Evolutionary conservation across 2,113 vertebrate genomes (phyloP), one percentile per base, ranked within the genome.

Genomic region (Theristicus caerulescens): DNA sequence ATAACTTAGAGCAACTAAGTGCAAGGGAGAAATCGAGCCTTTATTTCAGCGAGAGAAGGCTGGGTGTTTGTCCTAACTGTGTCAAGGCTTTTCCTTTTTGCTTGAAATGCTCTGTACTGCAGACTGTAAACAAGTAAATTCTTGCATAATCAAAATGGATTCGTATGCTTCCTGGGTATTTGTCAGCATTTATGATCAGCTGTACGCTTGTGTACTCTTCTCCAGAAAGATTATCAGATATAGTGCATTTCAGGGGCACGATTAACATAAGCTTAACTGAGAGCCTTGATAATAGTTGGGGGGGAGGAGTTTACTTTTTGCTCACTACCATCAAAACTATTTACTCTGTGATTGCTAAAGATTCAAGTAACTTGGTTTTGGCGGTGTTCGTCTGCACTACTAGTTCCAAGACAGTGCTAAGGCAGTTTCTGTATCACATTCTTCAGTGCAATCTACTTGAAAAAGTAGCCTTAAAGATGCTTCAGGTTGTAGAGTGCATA

Each of bases 331-430:
- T 42, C 15, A 10, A 12, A 38, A 27, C n/a, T 16, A 15, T 1
- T 83, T 49, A 29, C 26, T 46, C 13, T 10, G 4, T 4, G 7
- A 8, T 20, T 27, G 31, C 57, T 85, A 52, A 52, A 67, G 70
- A 7, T 25, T 15, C 3, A 20, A 49, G 32, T 21, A 16, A 47
- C 0, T 0, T 46, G 10, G 10, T 26, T n/a, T 34, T 67, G n/a
- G n/a, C 59, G 54, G 5, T 1, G 1, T 4, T 29, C 14, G 38
- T 4, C 13, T 65, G 52, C 19, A 24, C 8, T n/a, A 0, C 27
- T 16, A 2, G 3, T 67, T 46, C 46, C 51, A 25, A 51, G 46
- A 9, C 34, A 19, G 4, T 3, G 22, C 34, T 31, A 18, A 31
- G 20, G 64, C 32, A 7, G 8, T 8, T 47, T 34, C 32, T 47